Percentiles rank a stretch among this genome's conserved stretches.
Evolutionary conservation across 2,888 invertebrate genomes (phyloP).

Genomic region (Acleris sparsana): DNA sequence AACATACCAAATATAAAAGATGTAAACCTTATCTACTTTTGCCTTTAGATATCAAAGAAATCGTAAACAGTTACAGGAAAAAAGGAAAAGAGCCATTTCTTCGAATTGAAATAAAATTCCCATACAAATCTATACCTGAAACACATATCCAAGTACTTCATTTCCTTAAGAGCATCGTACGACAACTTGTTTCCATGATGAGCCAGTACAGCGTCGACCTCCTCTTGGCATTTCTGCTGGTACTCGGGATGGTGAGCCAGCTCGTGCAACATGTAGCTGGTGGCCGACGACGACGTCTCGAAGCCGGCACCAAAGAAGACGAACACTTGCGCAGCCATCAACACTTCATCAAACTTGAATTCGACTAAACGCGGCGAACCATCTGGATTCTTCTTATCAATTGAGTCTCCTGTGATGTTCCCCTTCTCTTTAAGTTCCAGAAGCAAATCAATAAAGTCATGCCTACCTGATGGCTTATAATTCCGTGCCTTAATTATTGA

Average conservation of each 20-base stretch:
- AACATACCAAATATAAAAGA: no score
- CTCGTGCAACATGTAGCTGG: constrained; percentile 43
- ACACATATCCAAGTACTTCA: constrained; percentile 43
- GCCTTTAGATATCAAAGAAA: no score
- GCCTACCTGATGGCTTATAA: constrained; percentile 41
- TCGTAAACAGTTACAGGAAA: no score
- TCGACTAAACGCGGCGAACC: constrained; percentile 36
- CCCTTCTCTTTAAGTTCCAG: constrained; percentile 44
- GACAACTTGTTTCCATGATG: constrained; percentile 43
- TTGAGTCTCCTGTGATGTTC: constrained; percentile 39
- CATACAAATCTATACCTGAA: constrained; percentile 3
- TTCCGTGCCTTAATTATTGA: constrained; percentile 39
- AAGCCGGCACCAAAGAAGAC: constrained; percentile 46
- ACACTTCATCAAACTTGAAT: constrained; percentile 37
- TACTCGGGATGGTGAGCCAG: constrained; percentile 42
- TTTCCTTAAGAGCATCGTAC: constrained; percentile 46
- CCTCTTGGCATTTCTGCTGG: constrained; percentile 42
- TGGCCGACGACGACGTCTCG: constrained; percentile 45
- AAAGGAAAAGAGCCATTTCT: no score
- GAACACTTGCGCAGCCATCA: constrained; percentile 45
- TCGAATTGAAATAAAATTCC: no score
- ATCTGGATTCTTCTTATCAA: constrained; percentile 38
- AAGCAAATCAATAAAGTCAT: constrained; percentile 47
- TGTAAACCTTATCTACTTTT: no score
- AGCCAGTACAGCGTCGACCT: constrained; percentile 43